Evolutionary conservation across 2,888 invertebrate genomes (phyloP).

Genomic region (Drosophila melanocephala): DNA sequence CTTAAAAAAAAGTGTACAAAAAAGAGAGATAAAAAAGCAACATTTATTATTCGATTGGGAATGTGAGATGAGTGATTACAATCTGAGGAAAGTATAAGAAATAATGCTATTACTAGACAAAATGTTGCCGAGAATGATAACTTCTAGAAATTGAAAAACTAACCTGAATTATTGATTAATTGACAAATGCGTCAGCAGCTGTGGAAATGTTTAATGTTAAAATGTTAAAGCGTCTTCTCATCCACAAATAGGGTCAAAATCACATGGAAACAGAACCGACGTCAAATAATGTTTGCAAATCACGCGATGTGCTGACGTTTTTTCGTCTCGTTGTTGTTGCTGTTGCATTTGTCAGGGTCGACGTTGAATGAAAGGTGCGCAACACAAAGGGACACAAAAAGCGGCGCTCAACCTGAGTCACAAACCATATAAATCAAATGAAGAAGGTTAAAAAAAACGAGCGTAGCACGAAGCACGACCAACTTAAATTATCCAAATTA

Average conservation of each 20-base stretch:
- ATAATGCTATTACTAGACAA: not conserved
- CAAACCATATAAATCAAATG: constrained; percentile 54
- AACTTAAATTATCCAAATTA: constrained; percentile 8
- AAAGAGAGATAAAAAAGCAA: not conserved
- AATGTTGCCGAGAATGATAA: not conserved
- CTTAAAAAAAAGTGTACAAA: constrained; percentile 7
- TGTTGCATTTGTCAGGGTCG: constrained; percentile 47
- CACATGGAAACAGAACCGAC: constrained; percentile 43
- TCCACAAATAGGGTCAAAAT: constrained; percentile 64
- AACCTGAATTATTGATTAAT: constrained; percentile 57
- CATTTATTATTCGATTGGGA: not conserved
- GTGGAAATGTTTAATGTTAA: constrained; percentile 11
- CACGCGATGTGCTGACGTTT: constrained; percentile 64
- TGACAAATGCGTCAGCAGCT: constrained; percentile 19
- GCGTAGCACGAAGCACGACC: constrained; percentile 19
- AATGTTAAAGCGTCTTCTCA: constrained; percentile 34
- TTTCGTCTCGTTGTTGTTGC: not conserved
- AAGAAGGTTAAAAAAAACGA: constrained; percentile 54
- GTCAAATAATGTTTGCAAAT: constrained; percentile 59
- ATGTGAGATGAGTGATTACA: not conserved
- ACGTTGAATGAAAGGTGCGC: not conserved
- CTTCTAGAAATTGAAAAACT: not conserved
- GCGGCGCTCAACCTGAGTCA: constrained; percentile 46
- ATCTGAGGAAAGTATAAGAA: not conserved
- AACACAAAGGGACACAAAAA: constrained; percentile 37